A percentile compares a stretch with the other conserved stretches of the same genome.
These are phyloP conservation scores for Chaenogobius annularis DNA, from an alignment of 2,113 vertebrate species.

Conservation along the genomic window DNA sequence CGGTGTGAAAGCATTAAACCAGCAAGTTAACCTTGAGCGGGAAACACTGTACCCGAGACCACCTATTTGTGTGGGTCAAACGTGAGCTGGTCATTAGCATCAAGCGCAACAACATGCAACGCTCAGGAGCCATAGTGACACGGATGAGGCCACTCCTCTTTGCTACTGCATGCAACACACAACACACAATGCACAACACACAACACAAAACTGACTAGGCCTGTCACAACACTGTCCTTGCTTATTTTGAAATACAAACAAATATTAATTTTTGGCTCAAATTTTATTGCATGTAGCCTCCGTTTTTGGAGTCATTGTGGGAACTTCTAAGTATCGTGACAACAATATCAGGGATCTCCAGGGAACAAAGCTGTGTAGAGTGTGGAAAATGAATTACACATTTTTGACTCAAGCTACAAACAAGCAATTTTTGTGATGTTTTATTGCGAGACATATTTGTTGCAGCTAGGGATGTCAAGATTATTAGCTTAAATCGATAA, in stretches of 20 bases:
- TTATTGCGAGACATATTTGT: background rate
- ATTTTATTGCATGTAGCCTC: too few species aligned
- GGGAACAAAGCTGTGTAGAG: too few species aligned
- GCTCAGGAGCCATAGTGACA: slow-evolving; percentile 27
- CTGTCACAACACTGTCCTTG: background rate
- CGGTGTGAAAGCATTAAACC: background rate
- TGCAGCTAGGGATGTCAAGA: too few species aligned
- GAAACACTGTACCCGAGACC: slow-evolving; percentile 1
- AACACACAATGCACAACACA: background rate
- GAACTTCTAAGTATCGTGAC: too few species aligned
- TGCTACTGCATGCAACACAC: slow-evolving; percentile 11
- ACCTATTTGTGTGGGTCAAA: slow-evolving; percentile 8
- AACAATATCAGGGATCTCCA: too few species aligned
- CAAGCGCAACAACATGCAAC: slow-evolving; percentile 41
- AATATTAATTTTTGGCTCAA: background rate
- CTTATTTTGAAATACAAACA: background rate
- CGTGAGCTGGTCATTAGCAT: background rate
- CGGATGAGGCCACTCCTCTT: slow-evolving; percentile 24
- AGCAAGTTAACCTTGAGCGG: background rate
- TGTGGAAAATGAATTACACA: too few species aligned
- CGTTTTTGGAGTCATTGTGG: background rate
- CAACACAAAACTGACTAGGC: slow-evolving; percentile 13
- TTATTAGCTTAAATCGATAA: too few species aligned
- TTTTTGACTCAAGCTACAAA: background rate
- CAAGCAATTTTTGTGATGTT: background rate